Base-by-base conservation (phyloP, 2,888 invertebrate genomes). In the Spatulosminthurus flaviceps region DNA sequence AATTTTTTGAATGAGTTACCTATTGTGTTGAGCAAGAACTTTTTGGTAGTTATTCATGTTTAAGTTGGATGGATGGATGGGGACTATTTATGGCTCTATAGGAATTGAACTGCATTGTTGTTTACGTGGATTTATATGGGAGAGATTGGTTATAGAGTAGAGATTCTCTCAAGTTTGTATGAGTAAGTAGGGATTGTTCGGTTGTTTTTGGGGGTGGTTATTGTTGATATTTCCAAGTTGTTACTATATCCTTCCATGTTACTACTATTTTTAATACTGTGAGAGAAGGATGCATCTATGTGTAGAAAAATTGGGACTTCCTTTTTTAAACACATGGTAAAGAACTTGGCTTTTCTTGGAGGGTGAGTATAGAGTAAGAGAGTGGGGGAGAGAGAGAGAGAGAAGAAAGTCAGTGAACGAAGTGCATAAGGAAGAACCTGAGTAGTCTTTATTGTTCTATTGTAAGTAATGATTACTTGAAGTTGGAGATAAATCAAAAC, bases 401-500 rank as follows among this genome's bases (percentile, higher is more conserved):
- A 64, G 64, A 64, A 64, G 64, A 64, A 64, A 64, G 64, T 64
- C 64, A 64, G 64, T 64, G 64, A 64, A 64, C 64, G 64, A 22
- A 67, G 28, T 69, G 28, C 42, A 51, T 28, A 51, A 71, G 71
- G 71, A 77, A 77, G 75, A 75, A 66, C 75, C 75, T 66, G 66
- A 61, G 75, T 61, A 60, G 61, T 75, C 75, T 75, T 66, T 73
- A 73, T 75, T 75, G 75, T 75, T 75, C 61, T 61, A 76, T 76
- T 51, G 72, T 71, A 78, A 69, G 69, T 81, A 81, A 80, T 81
- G 73, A 81, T 81, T 81, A 80, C 78, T 81, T 81, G 77, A n/a
- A 81, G 78, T 74, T 34, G 78, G 42, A 82, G 82, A 82, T 82
- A 82, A 82, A 82, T 82, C 82, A 82, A 81, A 79, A 80, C 77